Conservation (phyloP, 2,113 vertebrate species). For the Ciconia boyciana region DNA sequence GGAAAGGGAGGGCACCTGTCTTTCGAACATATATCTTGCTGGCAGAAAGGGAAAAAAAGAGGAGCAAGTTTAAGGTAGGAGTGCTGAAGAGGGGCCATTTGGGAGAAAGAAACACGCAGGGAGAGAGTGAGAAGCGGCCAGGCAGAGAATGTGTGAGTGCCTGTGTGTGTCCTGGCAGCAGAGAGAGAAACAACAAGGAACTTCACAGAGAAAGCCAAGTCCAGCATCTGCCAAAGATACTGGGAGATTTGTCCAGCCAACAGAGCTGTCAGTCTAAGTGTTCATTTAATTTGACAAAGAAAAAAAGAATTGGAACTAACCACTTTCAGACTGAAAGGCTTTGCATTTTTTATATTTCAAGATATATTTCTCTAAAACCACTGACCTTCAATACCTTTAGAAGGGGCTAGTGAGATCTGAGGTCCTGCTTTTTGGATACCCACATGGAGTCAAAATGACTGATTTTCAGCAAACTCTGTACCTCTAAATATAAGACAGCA, state of each 20-base stretch:
- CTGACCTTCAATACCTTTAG: background rate
- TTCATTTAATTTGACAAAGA: background rate
- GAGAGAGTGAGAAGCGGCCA: background rate
- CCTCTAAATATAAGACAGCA: background rate
- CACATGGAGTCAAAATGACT: background rate
- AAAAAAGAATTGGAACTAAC: background rate
- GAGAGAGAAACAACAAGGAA: background rate
- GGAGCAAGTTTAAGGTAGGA: background rate
- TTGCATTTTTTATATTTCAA: background rate
- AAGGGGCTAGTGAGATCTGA: background rate
- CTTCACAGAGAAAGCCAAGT: background rate
- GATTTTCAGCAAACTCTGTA: background rate
- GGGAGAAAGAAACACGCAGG: background rate
- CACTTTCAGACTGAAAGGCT: background rate
- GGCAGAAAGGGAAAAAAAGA: background rate
- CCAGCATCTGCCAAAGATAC: background rate
- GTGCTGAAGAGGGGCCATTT: background rate
- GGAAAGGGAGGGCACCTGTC: background rate
- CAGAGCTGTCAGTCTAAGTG: background rate
- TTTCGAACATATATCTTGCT: background rate
- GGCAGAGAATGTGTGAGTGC: background rate
- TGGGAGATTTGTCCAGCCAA: background rate
- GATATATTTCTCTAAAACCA: background rate
- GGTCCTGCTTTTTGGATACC: background rate
- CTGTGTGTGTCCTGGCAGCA: constrained; percentile 26